Evolutionary conservation across 1,140 invertebrate species (phyloP), one percentile per base, ranked within the genome.

Genomic region (Conus ventricosus): DNA sequence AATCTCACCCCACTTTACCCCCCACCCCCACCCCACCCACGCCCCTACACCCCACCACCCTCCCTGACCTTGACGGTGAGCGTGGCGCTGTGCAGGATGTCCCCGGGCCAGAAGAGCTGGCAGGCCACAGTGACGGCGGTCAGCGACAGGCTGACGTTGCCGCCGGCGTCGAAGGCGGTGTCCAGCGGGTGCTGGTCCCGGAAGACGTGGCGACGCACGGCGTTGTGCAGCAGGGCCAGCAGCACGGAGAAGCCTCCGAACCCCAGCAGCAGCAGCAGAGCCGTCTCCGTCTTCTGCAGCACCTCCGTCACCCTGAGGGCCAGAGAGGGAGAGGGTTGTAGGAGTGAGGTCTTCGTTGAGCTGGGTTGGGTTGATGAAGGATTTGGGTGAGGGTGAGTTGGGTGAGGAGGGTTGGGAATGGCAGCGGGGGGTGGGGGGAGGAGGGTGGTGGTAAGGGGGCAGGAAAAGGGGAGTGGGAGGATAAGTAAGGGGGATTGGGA

Each of bases 101-200:
- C 93, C 2, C 92, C 93, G 1, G 94, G 93, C 94, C 94, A 94
- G 87, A 94, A 93, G 23, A 94, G 90, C 89, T 94, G 94, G 0
- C 93, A 94, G 11, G 93, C 94, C 17, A 94, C 93, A 0, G 94
- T 94, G 0, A 94, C 93, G 11, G 94, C 94, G 8, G 94, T 94
- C 55, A 94, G 87, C 82, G 92, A 93, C n/a, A 94, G 88, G 88
- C 91, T 93, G 55, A 94, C 92, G 87, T 94, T 94, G 27, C 95
- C 95, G 55, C 95, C 95, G 17, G 95, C 95, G 90, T 95, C 95
- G 90, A 95, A 95, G 6, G 95, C 93, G n/a, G 94, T 95, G 88
- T 95, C 94, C 76, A 95, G 88, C 71, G 93, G 94, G 86, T 94
- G 92, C 55, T 93, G 93, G 78, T 94, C 94, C 51, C 94, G 93